Conservation (phyloP, 2,797 vertebrate genomes). For the Cryptoprocta ferox region DNA sequence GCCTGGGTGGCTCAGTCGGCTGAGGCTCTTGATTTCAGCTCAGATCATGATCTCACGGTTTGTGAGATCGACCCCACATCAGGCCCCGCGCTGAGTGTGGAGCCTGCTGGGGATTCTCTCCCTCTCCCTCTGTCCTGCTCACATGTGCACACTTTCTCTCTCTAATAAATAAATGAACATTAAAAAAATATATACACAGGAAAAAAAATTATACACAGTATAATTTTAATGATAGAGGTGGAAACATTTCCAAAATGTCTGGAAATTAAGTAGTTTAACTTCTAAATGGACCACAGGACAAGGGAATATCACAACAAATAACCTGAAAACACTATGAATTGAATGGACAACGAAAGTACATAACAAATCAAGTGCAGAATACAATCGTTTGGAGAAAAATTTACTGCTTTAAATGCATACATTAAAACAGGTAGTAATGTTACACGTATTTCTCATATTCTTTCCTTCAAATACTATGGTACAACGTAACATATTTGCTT, state of each 20-base stretch:
- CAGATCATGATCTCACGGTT: too few relatives aligned
- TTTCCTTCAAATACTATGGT: constrained; percentile 29
- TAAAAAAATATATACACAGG: background rate
- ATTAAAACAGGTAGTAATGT: background rate
- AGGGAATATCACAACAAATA: background rate
- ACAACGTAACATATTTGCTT: constrained; percentile 8
- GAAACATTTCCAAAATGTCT: background rate
- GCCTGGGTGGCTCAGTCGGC: too few relatives aligned
- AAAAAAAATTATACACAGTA: background rate
- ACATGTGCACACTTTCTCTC: too few relatives aligned
- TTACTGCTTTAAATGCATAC: background rate
- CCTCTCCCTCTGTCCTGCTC: too few relatives aligned
- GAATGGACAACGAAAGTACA: background rate
- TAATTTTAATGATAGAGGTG: background rate
- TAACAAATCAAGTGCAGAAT: background rate
- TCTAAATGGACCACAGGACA: background rate
- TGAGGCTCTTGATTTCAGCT: too few relatives aligned
- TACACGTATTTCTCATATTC: background rate
- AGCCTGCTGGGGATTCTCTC: too few relatives aligned
- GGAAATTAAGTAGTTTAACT: background rate
- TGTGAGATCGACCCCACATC: too few relatives aligned
- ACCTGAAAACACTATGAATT: background rate
- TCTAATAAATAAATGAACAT: too few relatives aligned
- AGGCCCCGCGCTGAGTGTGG: too few relatives aligned
- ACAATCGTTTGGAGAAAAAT: background rate